phyloP scores from a whole-genome alignment of 2,797 vertebrate genomes.

The Sebastes kiyomatsui region DNA sequence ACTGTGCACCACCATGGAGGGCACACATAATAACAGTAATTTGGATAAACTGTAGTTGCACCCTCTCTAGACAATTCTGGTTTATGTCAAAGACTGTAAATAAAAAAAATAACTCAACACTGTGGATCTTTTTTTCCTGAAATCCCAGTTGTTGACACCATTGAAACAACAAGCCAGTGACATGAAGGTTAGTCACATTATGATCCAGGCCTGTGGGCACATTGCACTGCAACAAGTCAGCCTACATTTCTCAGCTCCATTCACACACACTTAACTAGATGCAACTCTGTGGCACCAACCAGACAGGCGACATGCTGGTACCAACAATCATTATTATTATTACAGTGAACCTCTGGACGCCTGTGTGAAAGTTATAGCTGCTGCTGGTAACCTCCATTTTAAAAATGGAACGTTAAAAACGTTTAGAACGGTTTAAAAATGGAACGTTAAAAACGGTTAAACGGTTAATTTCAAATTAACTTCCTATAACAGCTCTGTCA shows the following conservation, averaged over 20 bases:
- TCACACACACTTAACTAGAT: slow-evolving; percentile 11
- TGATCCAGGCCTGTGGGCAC: slow-evolving; percentile 39
- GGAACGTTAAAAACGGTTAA: background rate
- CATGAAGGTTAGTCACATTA: slow-evolving; percentile 28
- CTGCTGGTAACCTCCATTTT: background rate
- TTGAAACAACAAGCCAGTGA: slow-evolving; percentile 14
- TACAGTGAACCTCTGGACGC: background rate
- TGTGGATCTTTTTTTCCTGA: background rate
- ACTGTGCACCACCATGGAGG: slow-evolving; percentile 26
- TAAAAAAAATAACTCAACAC: background rate
- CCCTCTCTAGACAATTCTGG: slow-evolving; percentile 1
- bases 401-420: background rate
- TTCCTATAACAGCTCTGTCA: slow-evolving; percentile 34
- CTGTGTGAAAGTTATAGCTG: background rate
- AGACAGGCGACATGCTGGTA: background rate
- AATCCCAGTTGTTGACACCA: background rate
- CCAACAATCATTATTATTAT: background rate
- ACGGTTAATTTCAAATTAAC: slow-evolving; percentile 5
- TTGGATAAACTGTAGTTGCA: slow-evolving; percentile 21
- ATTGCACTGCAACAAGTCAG: slow-evolving; percentile 50
- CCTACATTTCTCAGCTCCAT: slow-evolving; percentile 35
- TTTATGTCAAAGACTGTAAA: background rate
- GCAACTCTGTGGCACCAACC: slow-evolving; percentile 3
- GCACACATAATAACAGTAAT: slow-evolving; percentile 46
- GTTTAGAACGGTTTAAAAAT: background rate